A percentile compares a stretch with the other conserved stretches of the same genome.
phyloP scores from a whole-genome alignment of 1,140 invertebrate species.

The Potamilus streckersoni region DNA sequence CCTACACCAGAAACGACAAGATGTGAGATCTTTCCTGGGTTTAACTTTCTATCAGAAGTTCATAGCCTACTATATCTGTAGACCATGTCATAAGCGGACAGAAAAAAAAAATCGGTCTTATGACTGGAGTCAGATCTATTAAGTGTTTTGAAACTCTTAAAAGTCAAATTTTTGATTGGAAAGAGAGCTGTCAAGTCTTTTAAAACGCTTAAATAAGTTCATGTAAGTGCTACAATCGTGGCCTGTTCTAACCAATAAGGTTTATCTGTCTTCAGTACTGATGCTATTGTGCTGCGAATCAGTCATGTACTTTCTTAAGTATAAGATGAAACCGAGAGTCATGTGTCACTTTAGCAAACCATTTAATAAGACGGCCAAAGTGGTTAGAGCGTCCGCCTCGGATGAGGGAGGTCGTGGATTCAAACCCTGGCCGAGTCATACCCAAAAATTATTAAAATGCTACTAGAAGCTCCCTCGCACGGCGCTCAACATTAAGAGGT shows the following conservation, averaged over 20 bases:
- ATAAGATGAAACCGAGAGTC: constrained; percentile 11
- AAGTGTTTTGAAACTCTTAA: constrained; percentile 23
- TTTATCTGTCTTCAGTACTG: constrained; percentile 16
- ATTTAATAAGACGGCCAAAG: constrained; percentile 14
- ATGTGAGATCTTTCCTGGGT: constrained; percentile 49
- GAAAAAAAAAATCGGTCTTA: constrained; percentile 14
- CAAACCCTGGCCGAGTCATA: too few species aligned
- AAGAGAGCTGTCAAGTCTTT: neutral
- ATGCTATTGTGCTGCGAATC: neutral
- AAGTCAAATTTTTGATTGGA: constrained; percentile 2
- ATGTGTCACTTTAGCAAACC: constrained; percentile 28
- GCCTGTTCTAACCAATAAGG: neutral
- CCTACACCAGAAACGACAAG: constrained; percentile 39
- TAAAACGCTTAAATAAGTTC: constrained; percentile 17
- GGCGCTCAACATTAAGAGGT: too few species aligned
- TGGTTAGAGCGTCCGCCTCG: neutral
- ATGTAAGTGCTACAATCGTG: constrained; percentile 9
- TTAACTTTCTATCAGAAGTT: constrained; percentile 43
- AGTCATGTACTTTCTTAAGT: constrained; percentile 2
- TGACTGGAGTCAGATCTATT: neutral
- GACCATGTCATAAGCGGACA: constrained; percentile 26
- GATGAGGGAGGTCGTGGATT: too few species aligned
- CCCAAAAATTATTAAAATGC: too few species aligned
- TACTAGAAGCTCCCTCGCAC: too few species aligned
- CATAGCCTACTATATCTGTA: constrained; percentile 20